phyloP scores from a whole-genome alignment of 2,113 vertebrate species.

The Siniperca chuatsi region DNA sequence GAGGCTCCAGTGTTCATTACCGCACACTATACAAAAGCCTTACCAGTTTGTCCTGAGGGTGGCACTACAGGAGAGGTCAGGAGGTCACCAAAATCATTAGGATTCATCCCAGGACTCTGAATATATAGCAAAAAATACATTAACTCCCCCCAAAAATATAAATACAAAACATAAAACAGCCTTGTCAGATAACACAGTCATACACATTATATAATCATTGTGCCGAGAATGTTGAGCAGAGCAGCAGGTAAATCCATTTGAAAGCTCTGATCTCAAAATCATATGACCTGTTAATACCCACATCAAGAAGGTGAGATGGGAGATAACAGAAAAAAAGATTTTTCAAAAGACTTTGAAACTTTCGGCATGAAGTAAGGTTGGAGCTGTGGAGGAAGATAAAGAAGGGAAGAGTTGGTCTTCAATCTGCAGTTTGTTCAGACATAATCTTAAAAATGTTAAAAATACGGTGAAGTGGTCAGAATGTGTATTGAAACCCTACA shows the following conservation, averaged over 20 bases:
- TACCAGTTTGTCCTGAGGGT: neutral
- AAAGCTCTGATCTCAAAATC: neutral
- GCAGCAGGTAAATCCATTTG: neutral
- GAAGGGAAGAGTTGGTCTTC: neutral
- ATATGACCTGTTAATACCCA: neutral
- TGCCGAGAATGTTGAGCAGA: neutral
- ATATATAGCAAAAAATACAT: no score
- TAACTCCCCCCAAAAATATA: neutral
- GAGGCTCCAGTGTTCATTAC: neutral
- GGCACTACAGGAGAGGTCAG: neutral
- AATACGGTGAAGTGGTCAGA: no score
- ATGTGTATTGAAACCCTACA: no score
- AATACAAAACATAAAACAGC: neutral
- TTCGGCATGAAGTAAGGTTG: neutral
- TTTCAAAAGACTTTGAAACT: constrained; percentile 3
- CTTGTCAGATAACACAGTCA: neutral
- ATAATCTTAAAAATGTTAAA: constrained; percentile 6
- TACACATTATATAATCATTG: neutral
- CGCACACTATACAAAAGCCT: neutral
- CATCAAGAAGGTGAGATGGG: neutral
- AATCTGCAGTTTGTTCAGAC: constrained; percentile 9
- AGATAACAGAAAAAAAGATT: neutral
- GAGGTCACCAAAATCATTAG: neutral
- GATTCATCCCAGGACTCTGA: neutral
- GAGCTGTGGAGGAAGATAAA: neutral